Conservation (phyloP, 2,113 vertebrate species). For the Bubo bubo region DNA sequence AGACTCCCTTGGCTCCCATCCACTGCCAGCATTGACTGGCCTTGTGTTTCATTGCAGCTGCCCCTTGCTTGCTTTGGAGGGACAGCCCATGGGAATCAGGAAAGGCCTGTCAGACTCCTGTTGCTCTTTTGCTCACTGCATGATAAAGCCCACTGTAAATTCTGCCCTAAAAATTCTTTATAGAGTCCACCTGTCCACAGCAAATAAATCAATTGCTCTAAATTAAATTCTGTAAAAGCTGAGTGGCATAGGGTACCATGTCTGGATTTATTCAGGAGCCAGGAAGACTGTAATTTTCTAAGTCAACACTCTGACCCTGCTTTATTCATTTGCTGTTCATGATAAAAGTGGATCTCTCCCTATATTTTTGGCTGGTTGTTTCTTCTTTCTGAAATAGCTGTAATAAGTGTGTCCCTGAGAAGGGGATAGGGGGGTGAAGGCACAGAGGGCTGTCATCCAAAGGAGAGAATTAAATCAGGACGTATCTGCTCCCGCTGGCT, state of each 20-base stretch:
- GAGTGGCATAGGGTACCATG: constrained; percentile 52
- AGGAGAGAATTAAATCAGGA: constrained; percentile 68
- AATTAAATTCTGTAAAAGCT: constrained; percentile 76
- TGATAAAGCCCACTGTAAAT: constrained; percentile 60
- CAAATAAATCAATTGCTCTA: constrained; percentile 78
- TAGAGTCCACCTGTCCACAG: constrained; percentile 72
- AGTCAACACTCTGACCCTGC: constrained; percentile 75
- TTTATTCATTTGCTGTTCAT: constrained; percentile 53
- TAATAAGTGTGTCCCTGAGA: constrained; percentile 31
- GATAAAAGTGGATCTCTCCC: constrained; percentile 64
- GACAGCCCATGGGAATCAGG: neutral
- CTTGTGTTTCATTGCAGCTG: neutral
- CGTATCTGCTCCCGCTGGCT: constrained; percentile 27
- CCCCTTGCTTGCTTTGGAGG: neutral
- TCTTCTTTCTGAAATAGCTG: constrained; percentile 45
- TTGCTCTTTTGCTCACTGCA: constrained; percentile 15
- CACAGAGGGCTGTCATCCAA: constrained; percentile 19
- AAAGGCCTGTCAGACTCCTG: neutral
- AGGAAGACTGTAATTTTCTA: constrained; percentile 75
- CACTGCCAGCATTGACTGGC: neutral
- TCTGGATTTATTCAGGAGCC: constrained; percentile 74
- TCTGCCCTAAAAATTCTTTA: constrained; percentile 67
- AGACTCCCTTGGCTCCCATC: neutral
- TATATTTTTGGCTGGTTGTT: constrained; percentile 16
- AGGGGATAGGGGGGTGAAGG: neutral